phyloP scores from a whole-genome alignment of 2,797 vertebrate species.

The Odontamblyopus lacepedii region DNA sequence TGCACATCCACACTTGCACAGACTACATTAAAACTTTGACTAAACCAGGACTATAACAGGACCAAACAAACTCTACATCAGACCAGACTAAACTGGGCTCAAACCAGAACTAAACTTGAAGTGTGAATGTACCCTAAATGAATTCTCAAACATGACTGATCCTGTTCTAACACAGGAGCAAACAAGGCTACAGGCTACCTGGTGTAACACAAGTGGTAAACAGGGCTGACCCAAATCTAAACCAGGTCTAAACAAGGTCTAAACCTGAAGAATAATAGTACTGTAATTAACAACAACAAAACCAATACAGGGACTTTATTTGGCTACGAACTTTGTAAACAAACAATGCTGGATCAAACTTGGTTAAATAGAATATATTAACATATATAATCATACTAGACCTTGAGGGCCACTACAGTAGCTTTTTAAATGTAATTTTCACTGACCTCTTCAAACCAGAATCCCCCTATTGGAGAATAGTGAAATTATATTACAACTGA shows the following conservation, averaged over 20 bases:
- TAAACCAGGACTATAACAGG: background rate
- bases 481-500: background rate
- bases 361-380: background rate
- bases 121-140: background rate
- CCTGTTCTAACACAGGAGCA: background rate
- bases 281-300: background rate
- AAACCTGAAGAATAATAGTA: background rate
- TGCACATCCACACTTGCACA: background rate
- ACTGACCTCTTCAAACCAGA: slow-evolving; percentile 13
- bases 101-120: background rate
- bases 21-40: background rate
- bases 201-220: background rate
- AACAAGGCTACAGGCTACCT: background rate
- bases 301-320: background rate
- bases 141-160: background rate
- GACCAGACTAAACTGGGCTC: background rate
- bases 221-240: background rate
- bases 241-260: background rate
- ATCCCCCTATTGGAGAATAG: background rate
- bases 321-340: background rate
- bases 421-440: slow-evolving; percentile 24
- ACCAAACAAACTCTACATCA: background rate
- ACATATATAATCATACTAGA: background rate
- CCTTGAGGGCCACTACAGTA: background rate
- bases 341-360: background rate